Percentiles rank a stretch among this genome's conserved stretches.
phyloP scores from a whole-genome alignment of 53 echinoderm and acorn worm genomes.

The Apostichopus leukothele region DNA sequence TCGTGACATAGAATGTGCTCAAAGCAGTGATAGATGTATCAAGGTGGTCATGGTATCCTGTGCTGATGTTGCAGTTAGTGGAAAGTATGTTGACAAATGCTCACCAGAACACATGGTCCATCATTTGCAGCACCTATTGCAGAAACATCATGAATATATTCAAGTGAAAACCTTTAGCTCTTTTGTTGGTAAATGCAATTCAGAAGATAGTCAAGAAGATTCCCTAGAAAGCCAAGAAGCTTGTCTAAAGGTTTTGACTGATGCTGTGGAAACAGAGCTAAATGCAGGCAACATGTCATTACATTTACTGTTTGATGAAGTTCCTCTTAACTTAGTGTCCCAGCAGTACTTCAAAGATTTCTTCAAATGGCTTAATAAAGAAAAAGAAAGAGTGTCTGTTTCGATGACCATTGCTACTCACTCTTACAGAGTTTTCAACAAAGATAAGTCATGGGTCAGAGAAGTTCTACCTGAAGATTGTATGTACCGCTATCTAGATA shows the following conservation, averaged over 20 bases:
- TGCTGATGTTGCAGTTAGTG: not conserved
- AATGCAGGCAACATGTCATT: not conserved
- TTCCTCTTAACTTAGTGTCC: not conserved
- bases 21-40: too few relatives aligned
- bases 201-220: not conserved
- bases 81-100: not conserved
- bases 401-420: conserved; percentile 1
- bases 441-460: not conserved
- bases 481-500: not conserved
- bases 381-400: not conserved
- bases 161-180: not conserved
- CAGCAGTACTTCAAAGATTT: not conserved
- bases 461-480: not conserved
- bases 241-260: not conserved
- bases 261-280: not conserved
- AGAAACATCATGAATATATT: not conserved
- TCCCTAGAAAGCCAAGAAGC: too few relatives aligned
- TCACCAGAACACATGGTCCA: conserved; percentile 4
- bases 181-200: not conserved
- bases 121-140: not conserved
- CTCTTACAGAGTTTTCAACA: conserved; percentile 2
- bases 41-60: not conserved
- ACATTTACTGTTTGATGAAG: conserved; percentile 30
- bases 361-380: not conserved
- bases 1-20: not conserved